Evolutionary conservation across 2,797 vertebrate genomes (phyloP).

Genomic region (Pseudomugil tenellus): DNA sequence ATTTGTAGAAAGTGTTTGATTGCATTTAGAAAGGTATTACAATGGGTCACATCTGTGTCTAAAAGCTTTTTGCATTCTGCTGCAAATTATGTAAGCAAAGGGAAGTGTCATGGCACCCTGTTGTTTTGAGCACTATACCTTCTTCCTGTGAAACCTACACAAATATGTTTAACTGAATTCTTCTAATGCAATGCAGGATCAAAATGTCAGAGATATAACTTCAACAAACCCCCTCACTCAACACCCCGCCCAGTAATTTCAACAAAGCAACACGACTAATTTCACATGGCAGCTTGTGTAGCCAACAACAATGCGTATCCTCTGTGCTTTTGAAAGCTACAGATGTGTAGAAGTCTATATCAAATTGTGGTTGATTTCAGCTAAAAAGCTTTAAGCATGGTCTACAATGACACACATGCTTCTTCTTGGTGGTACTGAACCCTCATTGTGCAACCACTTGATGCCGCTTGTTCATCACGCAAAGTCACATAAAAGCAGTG

Average conservation of each 20-base stretch:
- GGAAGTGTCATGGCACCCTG: constrained; percentile 82
- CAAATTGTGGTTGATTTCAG: constrained; percentile 77
- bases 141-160: constrained; percentile 81
- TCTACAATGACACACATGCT: constrained; percentile 72
- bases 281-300: constrained; percentile 68
- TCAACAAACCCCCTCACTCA: constrained; percentile 71
- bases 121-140: constrained; percentile 80
- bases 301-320: constrained; percentile 71
- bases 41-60: constrained; percentile 88
- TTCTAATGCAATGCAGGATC: constrained; percentile 81
- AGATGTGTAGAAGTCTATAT: constrained; percentile 73
- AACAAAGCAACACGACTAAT: constrained; percentile 74
- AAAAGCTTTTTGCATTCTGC: constrained; percentile 88
- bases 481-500: constrained; percentile 80
- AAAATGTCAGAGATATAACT: constrained; percentile 78
- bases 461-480: constrained; percentile 78
- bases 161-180: constrained; percentile 82
- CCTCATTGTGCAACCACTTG: constrained; percentile 78
- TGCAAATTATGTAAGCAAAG: constrained; percentile 87
- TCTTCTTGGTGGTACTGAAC: constrained; percentile 72
- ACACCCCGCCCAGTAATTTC: constrained; percentile 66
- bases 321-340: constrained; percentile 65
- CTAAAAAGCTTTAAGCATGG: constrained; percentile 66
- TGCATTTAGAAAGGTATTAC: constrained; percentile 89
- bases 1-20: constrained; percentile 88